phyloP scores from a whole-genome alignment of 2,113 vertebrate genomes.

The Aspidoscelis tigris region DNA sequence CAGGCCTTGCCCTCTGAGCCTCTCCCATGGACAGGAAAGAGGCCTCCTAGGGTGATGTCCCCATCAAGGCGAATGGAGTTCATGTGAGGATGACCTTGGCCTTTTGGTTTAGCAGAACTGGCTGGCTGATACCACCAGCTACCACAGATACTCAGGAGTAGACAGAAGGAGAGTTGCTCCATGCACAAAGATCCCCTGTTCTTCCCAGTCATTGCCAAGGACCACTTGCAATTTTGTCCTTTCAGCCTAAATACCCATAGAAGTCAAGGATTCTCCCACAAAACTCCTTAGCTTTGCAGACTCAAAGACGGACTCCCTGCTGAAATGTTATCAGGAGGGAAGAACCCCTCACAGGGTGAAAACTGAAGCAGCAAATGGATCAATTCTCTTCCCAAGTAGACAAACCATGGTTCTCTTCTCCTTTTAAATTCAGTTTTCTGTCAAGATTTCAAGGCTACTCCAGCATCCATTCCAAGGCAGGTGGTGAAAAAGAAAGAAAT shows the following conservation, averaged over 20 bases:
- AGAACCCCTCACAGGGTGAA: conserved; percentile 11
- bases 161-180: conserved; percentile 77
- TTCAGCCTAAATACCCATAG: conserved; percentile 66
- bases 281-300: conserved; percentile 39
- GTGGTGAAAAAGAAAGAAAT: fast-evolving
- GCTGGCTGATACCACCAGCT: conserved; percentile 74
- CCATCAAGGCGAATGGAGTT: conserved; percentile 96
- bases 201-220: conserved; percentile 74
- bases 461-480: not conserved
- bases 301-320: conserved; percentile 11
- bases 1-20: conserved; percentile 91
- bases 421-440: not conserved
- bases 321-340: not conserved
- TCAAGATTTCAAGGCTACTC: conserved; percentile 26
- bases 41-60: conserved; percentile 94
- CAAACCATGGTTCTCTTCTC: conserved; percentile 38
- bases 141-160: conserved; percentile 74
- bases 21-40: conserved; percentile 92
- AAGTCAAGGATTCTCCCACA: conserved; percentile 16
- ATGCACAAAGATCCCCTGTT: conserved; percentile 69
- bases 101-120: conserved; percentile 85
- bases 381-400: not conserved
- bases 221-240: conserved; percentile 6
- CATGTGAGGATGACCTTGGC: conserved; percentile 89
- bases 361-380: conserved; percentile 6